These are phyloP conservation scores for Istiophorus platypterus DNA, from an alignment of 2,113 vertebrate genomes.

Conservation along the genomic window DNA sequence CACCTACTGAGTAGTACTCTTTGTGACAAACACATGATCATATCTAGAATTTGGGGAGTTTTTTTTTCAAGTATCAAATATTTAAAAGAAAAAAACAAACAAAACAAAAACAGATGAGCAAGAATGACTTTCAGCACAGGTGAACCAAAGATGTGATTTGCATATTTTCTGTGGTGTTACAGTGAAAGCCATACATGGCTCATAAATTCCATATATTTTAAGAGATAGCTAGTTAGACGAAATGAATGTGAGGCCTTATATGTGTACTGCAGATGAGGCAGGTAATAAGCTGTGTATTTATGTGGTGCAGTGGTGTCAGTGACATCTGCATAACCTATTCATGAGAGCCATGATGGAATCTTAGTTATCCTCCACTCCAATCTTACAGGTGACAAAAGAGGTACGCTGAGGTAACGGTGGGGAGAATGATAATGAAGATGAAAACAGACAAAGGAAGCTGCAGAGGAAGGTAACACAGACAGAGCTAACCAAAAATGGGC, in stretches of 20 bases:
- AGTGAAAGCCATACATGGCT: slow-evolving; percentile 1
- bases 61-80: too few species aligned
- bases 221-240: slow-evolving; percentile 52
- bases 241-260: slow-evolving; percentile 20
- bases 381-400: slow-evolving; percentile 71
- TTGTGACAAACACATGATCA: too few species aligned
- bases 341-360: slow-evolving; percentile 72
- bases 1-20: too few species aligned
- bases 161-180: slow-evolving; percentile 50
- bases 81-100: too few species aligned
- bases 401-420: slow-evolving; percentile 38
- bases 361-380: slow-evolving; percentile 66
- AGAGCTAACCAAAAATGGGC: slow-evolving; percentile 23
- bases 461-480: slow-evolving; percentile 36
- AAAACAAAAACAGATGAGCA: slow-evolving; percentile 26
- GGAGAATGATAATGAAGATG: slow-evolving; percentile 62
- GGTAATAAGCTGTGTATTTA: slow-evolving; percentile 73
- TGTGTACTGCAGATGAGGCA: slow-evolving; percentile 16
- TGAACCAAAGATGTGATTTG: slow-evolving; percentile 42
- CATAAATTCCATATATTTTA: slow-evolving; percentile 45
- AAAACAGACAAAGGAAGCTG: slow-evolving; percentile 40
- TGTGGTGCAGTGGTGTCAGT: slow-evolving; percentile 64
- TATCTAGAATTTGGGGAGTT: too few species aligned
- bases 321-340: slow-evolving; percentile 79
- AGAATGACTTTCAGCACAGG: slow-evolving; percentile 37